Base-by-base conservation (phyloP, 2,113 vertebrate species). In the Pseudorectes ferrugineus region DNA sequence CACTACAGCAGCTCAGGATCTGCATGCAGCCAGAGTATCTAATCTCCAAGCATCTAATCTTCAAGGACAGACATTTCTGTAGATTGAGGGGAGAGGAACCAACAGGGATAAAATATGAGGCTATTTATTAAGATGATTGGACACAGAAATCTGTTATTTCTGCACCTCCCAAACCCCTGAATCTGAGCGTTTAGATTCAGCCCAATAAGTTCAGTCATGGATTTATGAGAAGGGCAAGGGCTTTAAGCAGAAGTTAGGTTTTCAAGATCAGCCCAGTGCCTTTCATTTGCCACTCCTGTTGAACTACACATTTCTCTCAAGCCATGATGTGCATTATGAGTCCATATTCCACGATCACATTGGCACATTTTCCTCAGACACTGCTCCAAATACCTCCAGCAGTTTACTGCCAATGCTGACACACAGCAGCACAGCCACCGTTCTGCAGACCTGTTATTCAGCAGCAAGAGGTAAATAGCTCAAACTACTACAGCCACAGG, bases 341-440 rank as follows among this genome's bases (percentile, higher is more conserved):
- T 7, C 62, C 49, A 48, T 18, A 42, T 71, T 63, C 40, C 70
- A 81, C 5, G 0, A 59, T 5, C 58, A 22, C 1, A 0, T 3
- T 22, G 52, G 19, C 36, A 82, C 40, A 7, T 80, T 46, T 58
- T 70, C 45, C 29, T 58, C 49, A 36, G 19, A 22, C 20, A 43
- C 13, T 70, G 51, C 23, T 36, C 33, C 46, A 45, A 46, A 42
- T 2, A 40, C 26, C n/a, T 52, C 58, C 38, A 79, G 18, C 46
- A 62, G 6, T 13, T 35, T 3, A 2, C 31, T 73, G 38, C 58
- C 55, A 43, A 0, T 2, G 15, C 5, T 31, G 19, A 45, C 1
- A 7, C 0, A 6, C 49, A 58, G 46, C 6, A 7, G 9, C 33
- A 48, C 29, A 67, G 68, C 26, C 48, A 28, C 43, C 22, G 3